Evolutionary conservation across 2,888 invertebrate genomes (phyloP).

Genomic region (Diogma glabrata): DNA sequence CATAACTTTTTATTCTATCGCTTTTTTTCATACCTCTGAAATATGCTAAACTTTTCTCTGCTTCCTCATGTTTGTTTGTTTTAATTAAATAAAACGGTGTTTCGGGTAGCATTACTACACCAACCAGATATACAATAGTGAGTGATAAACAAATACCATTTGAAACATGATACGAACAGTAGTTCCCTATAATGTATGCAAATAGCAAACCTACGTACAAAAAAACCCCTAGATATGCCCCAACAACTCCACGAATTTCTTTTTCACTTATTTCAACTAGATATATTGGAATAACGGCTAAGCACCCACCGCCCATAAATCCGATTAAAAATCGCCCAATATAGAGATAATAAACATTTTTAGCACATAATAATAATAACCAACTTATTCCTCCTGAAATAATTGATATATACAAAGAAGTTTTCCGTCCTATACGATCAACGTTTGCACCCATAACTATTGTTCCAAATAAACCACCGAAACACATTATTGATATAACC

Average conservation of each 20-base stretch:
- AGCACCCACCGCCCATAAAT: slow-evolving; percentile 11
- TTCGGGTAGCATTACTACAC: neutral
- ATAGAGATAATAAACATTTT: slow-evolving; percentile 6
- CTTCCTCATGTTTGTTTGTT: neutral
- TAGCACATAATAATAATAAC: neutral
- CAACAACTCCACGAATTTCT: slow-evolving; percentile 11
- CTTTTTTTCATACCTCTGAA: neutral
- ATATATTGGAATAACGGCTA: slow-evolving; percentile 12
- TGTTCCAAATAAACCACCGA: slow-evolving; percentile 31
- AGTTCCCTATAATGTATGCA: neutral
- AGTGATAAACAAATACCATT: neutral
- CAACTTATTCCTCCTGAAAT: slow-evolving; percentile 21
- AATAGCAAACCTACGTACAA: slow-evolving; percentile 12
- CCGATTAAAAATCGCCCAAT: slow-evolving; percentile 12
- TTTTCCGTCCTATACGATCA: slow-evolving; percentile 28
- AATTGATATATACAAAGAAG: slow-evolving; percentile 24
- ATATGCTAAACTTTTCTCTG: neutral
- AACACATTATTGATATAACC: slow-evolving; percentile 29
- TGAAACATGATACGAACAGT: neutral
- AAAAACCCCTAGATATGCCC: slow-evolving; percentile 10
- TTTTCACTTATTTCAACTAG: slow-evolving; percentile 14
- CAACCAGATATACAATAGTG: neutral
- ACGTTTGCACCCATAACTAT: slow-evolving; percentile 30
- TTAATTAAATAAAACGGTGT: slow-evolving; percentile 7
- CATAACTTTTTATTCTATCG: neutral